These are phyloP conservation scores for Sorex maritimensis DNA, from an alignment of 2,797 vertebrate species.

Conservation along the genomic window DNA sequence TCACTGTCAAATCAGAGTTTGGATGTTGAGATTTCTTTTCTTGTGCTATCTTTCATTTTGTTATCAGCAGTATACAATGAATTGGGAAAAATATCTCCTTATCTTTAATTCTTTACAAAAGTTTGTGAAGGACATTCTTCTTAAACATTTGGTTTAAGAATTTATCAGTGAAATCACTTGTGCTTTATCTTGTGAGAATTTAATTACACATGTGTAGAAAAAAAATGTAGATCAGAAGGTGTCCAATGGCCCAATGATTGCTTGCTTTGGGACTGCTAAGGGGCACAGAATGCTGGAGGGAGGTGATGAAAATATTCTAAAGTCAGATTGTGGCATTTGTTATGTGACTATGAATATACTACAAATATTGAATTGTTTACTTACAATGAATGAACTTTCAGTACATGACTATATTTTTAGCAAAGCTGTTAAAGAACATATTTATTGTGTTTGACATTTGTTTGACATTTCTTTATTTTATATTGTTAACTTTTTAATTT, in stretches of 20 bases:
- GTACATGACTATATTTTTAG: not conserved
- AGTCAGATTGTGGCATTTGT: conserved; percentile 13
- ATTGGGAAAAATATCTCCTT: not conserved
- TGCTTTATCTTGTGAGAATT: not conserved
- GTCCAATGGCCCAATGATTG: not conserved
- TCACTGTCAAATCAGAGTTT: not conserved
- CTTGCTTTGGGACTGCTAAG: not conserved
- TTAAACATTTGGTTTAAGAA: not conserved
- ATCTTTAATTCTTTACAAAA: not conserved
- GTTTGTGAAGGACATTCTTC: conserved; percentile 11
- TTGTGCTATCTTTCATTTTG: conserved; percentile 22
- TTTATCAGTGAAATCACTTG: not conserved
- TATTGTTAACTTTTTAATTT: conserved; percentile 22
- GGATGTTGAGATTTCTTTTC: not conserved
- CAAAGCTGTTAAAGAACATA: not conserved
- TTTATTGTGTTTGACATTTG: not conserved
- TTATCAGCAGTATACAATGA: not conserved
- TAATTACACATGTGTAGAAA: conserved; percentile 6
- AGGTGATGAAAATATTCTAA: conserved; percentile 33
- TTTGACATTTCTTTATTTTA: not conserved
- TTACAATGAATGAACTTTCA: not conserved
- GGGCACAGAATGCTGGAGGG: not conserved
- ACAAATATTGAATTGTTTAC: not conserved
- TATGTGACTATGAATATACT: conserved; percentile 21
- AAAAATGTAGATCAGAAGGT: conserved; percentile 11